Evolutionary conservation across 1,140 invertebrate species (phyloP).

Genomic region (Mylabris phalerata): DNA sequence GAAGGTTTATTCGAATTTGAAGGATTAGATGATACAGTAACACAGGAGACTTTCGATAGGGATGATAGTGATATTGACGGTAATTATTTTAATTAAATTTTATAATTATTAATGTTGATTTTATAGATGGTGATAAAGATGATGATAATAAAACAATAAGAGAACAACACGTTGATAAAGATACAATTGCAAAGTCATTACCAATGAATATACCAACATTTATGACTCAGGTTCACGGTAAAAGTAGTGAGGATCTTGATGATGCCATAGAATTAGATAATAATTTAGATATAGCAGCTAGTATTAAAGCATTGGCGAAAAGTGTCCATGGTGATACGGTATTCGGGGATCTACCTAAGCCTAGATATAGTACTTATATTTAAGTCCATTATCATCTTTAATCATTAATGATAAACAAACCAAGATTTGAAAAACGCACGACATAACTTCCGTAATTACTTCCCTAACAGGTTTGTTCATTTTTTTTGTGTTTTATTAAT

Average conservation of each 20-base stretch:
- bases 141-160: constrained; percentile 45
- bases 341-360: constrained; percentile 76
- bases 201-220: constrained; percentile 51
- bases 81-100: constrained; percentile 24
- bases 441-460: too few species aligned
- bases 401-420: too few species aligned
- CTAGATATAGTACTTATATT: constrained; percentile 73
- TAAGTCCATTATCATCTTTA: constrained; percentile 39
- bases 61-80: constrained; percentile 48
- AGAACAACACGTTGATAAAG: constrained; percentile 34
- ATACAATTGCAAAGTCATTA: constrained; percentile 48
- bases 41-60: constrained; percentile 32
- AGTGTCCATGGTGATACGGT: constrained; percentile 78
- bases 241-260: constrained; percentile 42
- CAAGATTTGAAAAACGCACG: too few species aligned
- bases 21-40: constrained; percentile 44
- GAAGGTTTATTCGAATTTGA: constrained; percentile 50
- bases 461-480: too few species aligned
- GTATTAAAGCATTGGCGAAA: constrained; percentile 77
- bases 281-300: constrained; percentile 69
- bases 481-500: too few species aligned
- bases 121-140: constrained; percentile 41
- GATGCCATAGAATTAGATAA: constrained; percentile 41
- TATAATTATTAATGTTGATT: neutral
- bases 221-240: constrained; percentile 35